Evolutionary conservation across 2,113 vertebrate genomes (phyloP).

Genomic region (Dasyornis broadbenti): DNA sequence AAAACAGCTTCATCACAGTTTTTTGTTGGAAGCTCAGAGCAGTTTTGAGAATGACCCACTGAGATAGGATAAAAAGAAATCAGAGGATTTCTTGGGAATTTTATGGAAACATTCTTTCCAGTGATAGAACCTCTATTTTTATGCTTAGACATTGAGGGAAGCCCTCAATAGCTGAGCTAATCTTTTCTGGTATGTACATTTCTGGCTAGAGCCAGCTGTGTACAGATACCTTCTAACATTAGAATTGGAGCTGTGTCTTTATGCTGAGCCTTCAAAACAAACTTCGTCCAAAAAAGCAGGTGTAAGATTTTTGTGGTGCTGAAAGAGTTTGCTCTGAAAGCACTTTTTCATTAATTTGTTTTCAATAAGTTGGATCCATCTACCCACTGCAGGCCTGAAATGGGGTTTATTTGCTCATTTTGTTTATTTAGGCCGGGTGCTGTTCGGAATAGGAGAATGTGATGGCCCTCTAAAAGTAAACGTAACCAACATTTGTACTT

Average conservation of each 20-base stretch:
- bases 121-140: background rate
- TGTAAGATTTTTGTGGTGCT: background rate
- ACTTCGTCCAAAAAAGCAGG: background rate
- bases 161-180: background rate
- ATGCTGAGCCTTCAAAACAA: background rate
- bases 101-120: background rate
- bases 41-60: background rate
- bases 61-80: background rate
- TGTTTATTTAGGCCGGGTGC: background rate
- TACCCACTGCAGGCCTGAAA: background rate
- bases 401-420: background rate
- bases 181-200: background rate
- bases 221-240: slow-evolving; percentile 10
- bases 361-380: background rate
- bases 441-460: background rate
- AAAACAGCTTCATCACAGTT: background rate
- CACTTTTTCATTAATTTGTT: background rate
- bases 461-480: background rate
- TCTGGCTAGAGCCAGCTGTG: background rate
- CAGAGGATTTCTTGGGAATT: background rate
- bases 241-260: background rate
- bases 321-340: background rate
- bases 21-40: background rate
- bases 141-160: background rate
- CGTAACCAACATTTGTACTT: background rate